Conservation (phyloP, 1,140 invertebrate genomes). For the Microplitis demolitor region DNA sequence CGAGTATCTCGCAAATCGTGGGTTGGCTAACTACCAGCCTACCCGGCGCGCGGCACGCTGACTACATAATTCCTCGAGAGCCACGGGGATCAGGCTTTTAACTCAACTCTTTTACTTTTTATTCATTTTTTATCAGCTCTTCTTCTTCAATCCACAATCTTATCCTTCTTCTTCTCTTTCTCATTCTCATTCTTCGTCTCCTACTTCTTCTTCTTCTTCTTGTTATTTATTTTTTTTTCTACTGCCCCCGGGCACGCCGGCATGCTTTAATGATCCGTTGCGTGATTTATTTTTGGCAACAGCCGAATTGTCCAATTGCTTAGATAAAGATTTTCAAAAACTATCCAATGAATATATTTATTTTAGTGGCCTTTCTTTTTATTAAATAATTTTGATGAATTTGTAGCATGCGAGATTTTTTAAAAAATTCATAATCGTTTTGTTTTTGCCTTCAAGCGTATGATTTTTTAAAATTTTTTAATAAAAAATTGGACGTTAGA, state of each 20-base stretch:
- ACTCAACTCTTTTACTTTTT: not conserved
- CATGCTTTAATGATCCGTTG: constrained; percentile 42
- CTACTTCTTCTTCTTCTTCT: too few species aligned
- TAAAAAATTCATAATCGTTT: too few species aligned
- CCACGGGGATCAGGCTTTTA: constrained; percentile 21
- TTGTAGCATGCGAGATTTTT: too few species aligned
- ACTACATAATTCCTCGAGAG: constrained; percentile 42
- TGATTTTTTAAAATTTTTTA: too few species aligned
- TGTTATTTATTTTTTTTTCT: too few species aligned
- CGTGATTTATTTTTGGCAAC: constrained; percentile 52
- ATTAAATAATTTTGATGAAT: too few species aligned
- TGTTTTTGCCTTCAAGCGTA: too few species aligned
- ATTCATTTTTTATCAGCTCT: not conserved
- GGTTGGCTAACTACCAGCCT: constrained; percentile 43
- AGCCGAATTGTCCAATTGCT: constrained; percentile 21
- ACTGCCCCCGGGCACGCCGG: constrained; percentile 7
- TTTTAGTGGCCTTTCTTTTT: too few species aligned
- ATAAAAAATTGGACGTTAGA: too few species aligned
- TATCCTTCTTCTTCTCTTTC: not conserved
- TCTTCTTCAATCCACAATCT: not conserved
- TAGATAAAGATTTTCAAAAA: constrained; percentile 35
- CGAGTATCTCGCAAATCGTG: constrained; percentile 27
- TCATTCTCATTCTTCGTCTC: not conserved
- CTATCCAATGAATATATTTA: too few species aligned
- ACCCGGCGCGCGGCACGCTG: constrained; percentile 32